These are phyloP conservation scores for Philotrypesis tridentata DNA, from an alignment of 1,140 invertebrate species.

Conservation along the genomic window DNA sequence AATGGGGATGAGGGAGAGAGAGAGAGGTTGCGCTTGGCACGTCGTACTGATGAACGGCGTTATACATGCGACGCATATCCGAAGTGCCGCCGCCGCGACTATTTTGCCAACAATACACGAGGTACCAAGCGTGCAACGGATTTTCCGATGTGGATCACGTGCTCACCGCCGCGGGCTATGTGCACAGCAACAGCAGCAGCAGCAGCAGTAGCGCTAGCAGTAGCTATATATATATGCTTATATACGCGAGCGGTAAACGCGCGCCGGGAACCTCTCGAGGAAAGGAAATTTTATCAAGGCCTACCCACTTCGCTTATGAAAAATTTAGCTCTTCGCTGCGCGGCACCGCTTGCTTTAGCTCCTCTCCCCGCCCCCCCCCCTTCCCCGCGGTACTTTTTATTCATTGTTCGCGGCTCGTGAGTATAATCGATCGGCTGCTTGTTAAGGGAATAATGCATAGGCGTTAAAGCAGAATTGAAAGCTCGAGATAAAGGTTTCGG, in stretches of 20 bases:
- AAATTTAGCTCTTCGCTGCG: background rate
- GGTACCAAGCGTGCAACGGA: background rate
- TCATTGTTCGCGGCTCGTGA: background rate
- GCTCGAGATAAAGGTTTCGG: too few species aligned
- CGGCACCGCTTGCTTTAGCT: too few species aligned
- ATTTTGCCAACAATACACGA: background rate
- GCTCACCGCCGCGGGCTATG: background rate
- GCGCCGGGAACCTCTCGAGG: background rate
- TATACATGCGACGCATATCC: constrained; percentile 22
- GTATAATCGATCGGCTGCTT: background rate
- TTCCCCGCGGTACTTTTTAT: too few species aligned
- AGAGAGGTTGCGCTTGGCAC: background rate
- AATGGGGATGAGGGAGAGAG: background rate
- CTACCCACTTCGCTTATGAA: background rate
- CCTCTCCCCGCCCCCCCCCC: too few species aligned
- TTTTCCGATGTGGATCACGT: constrained; percentile 43
- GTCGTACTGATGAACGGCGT: constrained; percentile 27
- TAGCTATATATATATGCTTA: too few species aligned
- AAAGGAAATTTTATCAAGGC: constrained; percentile 16
- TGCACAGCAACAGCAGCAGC: background rate
- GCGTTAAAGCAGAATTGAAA: too few species aligned
- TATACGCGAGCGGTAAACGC: background rate
- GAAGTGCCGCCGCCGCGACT: background rate
- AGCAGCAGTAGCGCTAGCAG: too few species aligned
- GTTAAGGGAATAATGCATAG: too few species aligned